These are phyloP conservation scores for Pangasius sanitwongsei DNA, from an alignment of 2,797 vertebrate species.

Conservation along the genomic window DNA sequence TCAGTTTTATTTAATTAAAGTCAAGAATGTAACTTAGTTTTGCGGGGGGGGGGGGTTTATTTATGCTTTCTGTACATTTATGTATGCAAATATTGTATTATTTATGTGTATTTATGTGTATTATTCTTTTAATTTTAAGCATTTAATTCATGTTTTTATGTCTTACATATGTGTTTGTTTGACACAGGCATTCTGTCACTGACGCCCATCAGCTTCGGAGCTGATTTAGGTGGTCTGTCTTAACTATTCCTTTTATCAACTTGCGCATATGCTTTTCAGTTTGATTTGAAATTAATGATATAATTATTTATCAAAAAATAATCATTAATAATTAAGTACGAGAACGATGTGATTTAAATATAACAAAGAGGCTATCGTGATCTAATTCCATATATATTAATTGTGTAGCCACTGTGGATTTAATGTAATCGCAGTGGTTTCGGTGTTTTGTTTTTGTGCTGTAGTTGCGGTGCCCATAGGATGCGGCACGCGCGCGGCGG, in stretches of 20 bases:
- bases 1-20: neutral
- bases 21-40: neutral
- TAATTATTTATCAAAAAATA: neutral
- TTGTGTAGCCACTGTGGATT: neutral
- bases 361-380: neutral
- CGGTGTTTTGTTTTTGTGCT: neutral
- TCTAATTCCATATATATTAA: neutral
- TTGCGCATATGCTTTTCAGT: neutral
- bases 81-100: neutral
- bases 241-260: neutral
- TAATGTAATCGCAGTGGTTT: neutral
- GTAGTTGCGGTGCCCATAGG: conserved; percentile 72
- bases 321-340: neutral
- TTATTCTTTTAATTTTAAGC: neutral
- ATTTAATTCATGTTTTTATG: neutral
- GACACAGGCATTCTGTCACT: conserved; percentile 59
- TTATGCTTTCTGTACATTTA: neutral
- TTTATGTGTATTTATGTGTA: neutral
- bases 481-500: conserved; percentile 84
- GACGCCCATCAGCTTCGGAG: conserved; percentile 52
- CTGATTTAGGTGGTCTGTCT: conserved; percentile 57
- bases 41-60: too few relatives aligned
- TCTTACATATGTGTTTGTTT: neutral
- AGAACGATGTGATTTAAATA: neutral
- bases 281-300: neutral